Conservation (phyloP, 1,140 invertebrate genomes). For the Drosophila sp. region DNA sequence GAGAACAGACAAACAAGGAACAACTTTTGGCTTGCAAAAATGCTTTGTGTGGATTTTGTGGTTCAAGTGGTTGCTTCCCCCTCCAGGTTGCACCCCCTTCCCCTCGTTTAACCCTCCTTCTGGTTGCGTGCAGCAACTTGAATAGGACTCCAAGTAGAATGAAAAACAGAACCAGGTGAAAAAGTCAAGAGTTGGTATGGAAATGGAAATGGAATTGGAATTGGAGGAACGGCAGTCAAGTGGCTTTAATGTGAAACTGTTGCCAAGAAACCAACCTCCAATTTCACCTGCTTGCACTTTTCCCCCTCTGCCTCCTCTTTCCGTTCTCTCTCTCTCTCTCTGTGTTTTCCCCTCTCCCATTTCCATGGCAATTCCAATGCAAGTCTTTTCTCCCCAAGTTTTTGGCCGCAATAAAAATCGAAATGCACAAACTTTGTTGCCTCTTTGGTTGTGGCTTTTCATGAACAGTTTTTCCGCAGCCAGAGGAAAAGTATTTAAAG, state of each 20-base stretch:
- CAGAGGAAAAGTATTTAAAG: constrained; percentile 58
- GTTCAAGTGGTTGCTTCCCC: constrained; percentile 51
- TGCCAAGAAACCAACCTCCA: constrained; percentile 59
- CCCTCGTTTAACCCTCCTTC: constrained; percentile 8
- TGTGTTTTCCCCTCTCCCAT: constrained; percentile 1
- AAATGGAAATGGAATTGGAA: constrained; percentile 18
- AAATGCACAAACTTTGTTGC: constrained; percentile 73
- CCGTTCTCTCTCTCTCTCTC: too few relatives aligned
- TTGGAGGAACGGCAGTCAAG: constrained; percentile 40
- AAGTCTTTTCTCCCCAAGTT: constrained; percentile 31
- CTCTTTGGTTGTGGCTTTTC: constrained; percentile 19
- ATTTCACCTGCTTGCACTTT: constrained; percentile 17
- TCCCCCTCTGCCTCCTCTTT: constrained; percentile 11
- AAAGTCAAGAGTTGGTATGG: constrained; percentile 53
- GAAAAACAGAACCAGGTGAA: constrained; percentile 14
- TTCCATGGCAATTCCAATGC: constrained; percentile 34
- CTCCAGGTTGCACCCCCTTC: background rate
- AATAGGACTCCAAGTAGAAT: constrained; percentile 55
- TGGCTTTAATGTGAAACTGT: constrained; percentile 70
- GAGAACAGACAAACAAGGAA: constrained; percentile 12
- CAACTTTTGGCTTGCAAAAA: constrained; percentile 54
- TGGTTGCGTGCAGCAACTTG: constrained; percentile 40
- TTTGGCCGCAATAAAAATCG: constrained; percentile 74
- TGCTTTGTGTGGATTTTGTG: constrained; percentile 67
- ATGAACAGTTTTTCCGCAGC: constrained; percentile 21